Conservation (phyloP, 2,888 invertebrate genomes). For the Diaperis boleti region DNA sequence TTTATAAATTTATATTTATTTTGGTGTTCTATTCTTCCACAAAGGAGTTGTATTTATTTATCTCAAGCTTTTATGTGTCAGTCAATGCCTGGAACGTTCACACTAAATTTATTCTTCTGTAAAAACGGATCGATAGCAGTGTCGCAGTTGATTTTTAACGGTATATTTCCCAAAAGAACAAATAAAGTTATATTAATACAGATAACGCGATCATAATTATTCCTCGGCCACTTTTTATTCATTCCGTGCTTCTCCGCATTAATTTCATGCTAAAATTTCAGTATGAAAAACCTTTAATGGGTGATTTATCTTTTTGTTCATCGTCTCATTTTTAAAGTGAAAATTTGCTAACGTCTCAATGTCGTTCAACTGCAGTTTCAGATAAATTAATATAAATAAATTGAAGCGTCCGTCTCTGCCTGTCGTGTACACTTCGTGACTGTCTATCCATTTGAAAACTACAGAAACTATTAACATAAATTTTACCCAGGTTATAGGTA, state of each 20-base stretch:
- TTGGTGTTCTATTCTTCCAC: slow-evolving; percentile 10
- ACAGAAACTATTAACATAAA: too few species aligned
- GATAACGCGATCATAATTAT: slow-evolving; percentile 10
- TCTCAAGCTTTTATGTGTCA: slow-evolving; percentile 21
- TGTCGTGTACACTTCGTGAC: too few species aligned
- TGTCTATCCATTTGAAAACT: too few species aligned
- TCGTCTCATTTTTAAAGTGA: too few species aligned
- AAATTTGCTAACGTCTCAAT: too few species aligned
- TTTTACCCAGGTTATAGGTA: too few species aligned
- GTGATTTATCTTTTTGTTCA: background rate
- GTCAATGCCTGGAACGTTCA: slow-evolving; percentile 19
- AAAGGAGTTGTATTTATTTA: slow-evolving; percentile 29
- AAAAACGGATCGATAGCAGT: slow-evolving; percentile 18
- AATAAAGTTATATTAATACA: too few species aligned
- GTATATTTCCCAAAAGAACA: background rate
- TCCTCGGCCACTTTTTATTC: slow-evolving; percentile 19
- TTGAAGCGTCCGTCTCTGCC: too few species aligned
- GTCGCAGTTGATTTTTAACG: too few species aligned
- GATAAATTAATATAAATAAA: too few species aligned
- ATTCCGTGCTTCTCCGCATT: background rate
- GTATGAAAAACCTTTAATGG: background rate
- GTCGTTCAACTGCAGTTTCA: too few species aligned
- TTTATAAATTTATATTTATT: slow-evolving; percentile 20
- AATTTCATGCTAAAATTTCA: background rate
- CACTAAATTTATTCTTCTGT: slow-evolving; percentile 2